Evolutionary conservation across 1,140 invertebrate genomes (phyloP).

Genomic region (Drosophila guanche): DNA sequence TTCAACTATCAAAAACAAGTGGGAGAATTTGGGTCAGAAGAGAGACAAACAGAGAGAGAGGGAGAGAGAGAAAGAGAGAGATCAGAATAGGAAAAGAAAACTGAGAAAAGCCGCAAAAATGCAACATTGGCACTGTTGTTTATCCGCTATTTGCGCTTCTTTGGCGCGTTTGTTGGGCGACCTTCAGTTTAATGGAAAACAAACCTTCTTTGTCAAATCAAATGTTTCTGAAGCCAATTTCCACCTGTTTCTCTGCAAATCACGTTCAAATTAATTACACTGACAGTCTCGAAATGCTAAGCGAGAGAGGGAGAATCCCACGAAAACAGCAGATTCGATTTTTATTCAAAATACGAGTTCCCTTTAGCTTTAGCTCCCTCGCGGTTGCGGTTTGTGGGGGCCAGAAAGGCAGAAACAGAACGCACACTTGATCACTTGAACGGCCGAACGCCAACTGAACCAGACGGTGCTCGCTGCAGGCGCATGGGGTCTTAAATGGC

Average conservation of each 20-base stretch:
- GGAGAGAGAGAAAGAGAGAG: constrained; percentile 17
- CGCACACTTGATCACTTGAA: constrained; percentile 72
- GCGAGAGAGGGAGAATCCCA: background rate
- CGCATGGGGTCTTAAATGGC: constrained; percentile 62
- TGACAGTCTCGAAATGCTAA: constrained; percentile 35
- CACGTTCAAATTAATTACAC: constrained; percentile 31
- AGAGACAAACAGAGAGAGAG: constrained; percentile 2
- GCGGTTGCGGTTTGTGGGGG: constrained; percentile 2
- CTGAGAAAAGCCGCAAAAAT: constrained; percentile 29
- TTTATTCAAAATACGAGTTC: constrained; percentile 3
- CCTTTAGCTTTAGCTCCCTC: background rate
- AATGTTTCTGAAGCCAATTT: constrained; percentile 18
- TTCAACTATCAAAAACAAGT: constrained; percentile 41
- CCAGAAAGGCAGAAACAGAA: constrained; percentile 2
- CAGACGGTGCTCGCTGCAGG: constrained; percentile 54
- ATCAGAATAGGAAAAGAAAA: constrained; percentile 10
- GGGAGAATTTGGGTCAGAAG: constrained; percentile 30
- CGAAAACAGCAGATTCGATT: background rate
- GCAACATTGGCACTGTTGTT: constrained; percentile 16
- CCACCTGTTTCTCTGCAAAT: background rate
- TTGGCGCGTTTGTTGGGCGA: constrained; percentile 1
- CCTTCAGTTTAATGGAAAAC: constrained; percentile 36
- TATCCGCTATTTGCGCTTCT: constrained; percentile 14
- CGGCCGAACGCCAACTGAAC: constrained; percentile 65
- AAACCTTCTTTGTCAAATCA: constrained; percentile 41